Base-by-base conservation (phyloP, 1,140 invertebrate genomes). In the Bombus confusus region DNA sequence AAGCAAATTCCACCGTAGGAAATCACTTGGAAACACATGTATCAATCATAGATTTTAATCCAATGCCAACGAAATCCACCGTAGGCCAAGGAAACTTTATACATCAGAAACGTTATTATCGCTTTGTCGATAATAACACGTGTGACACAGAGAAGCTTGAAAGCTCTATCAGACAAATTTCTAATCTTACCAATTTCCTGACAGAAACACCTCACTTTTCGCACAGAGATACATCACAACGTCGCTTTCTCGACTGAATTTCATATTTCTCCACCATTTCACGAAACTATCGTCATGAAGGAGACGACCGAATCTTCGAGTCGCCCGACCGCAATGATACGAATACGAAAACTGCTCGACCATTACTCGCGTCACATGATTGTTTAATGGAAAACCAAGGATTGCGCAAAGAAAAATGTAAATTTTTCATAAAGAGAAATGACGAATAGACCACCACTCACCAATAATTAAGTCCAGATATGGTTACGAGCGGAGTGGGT, bases 401-500 rank as follows among this genome's bases (percentile, higher is more conserved):
- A 13, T 10, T 13, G 39, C 22, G 22, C 9, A 43, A 74, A 3
- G 31, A 47, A 18, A 34, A 34, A 9, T 34, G 8, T 10, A 41
- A 9, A 25, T 39, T 13, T 59, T 28, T 59, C 25, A 4, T 39
- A 3, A 62, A n/a, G 39, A 13, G n/a, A 47, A 71, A 79, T 28
- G 31, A 66, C 69, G 41, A 39, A 43, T 15, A 66, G 76, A 64
- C 34, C 79, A 64, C 43, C 59, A 95, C 95, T 95, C 94, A 95
- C 94, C 95, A 95, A 95, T 95, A 95, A 95, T 95, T 93, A 94
- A 94, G 94, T 94, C 94, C 94, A 94, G 94, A 95, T 93, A 92
- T 87, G 86, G 86, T 85, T 91, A 92, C 84, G 89, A 91, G 92
- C 92, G 93, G 92, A 93, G 89, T 91, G 94, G 93, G 93, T 94